These are phyloP conservation scores for Probaryconus sp. DNA, from an alignment of 1,140 invertebrate genomes.

Conservation along the genomic window DNA sequence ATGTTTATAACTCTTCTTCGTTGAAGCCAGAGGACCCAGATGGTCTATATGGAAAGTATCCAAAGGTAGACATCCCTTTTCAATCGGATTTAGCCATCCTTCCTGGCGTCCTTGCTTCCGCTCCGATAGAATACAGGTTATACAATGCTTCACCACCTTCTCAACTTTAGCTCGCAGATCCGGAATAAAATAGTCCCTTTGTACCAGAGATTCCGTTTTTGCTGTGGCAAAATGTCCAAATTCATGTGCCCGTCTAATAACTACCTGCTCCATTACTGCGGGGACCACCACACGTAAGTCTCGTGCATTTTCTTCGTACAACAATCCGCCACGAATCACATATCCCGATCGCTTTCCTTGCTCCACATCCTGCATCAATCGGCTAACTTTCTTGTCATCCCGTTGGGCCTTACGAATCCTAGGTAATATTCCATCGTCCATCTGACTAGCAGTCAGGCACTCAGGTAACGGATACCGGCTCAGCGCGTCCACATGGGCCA, in stretches of 20 bases:
- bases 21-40: slow-evolving; percentile 63
- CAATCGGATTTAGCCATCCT: slow-evolving; percentile 5
- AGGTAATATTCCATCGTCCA: not conserved
- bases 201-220: slow-evolving; percentile 70
- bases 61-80: slow-evolving; percentile 31
- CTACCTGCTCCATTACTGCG: slow-evolving; percentile 55
- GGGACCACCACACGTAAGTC: slow-evolving; percentile 49
- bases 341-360: not conserved
- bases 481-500: not conserved
- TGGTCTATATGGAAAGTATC: slow-evolving; percentile 58
- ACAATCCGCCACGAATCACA: not conserved
- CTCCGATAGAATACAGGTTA: no score
- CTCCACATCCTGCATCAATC: no score
- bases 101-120: slow-evolving; percentile 18
- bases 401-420: not conserved
- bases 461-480: not conserved
- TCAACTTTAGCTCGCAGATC: slow-evolving; percentile 67
- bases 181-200: slow-evolving; percentile 69
- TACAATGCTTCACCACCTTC: slow-evolving; percentile 21
- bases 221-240: slow-evolving; percentile 68
- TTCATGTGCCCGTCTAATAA: slow-evolving; percentile 64
- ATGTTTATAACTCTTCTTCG: slow-evolving; percentile 71
- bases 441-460: not conserved
- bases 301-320: slow-evolving; percentile 1
- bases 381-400: not conserved